A percentile compares a stretch with the other conserved stretches of the same genome.
Evolutionary conservation across 2,797 vertebrate species (phyloP).

Genomic region (Lemur catta): DNA sequence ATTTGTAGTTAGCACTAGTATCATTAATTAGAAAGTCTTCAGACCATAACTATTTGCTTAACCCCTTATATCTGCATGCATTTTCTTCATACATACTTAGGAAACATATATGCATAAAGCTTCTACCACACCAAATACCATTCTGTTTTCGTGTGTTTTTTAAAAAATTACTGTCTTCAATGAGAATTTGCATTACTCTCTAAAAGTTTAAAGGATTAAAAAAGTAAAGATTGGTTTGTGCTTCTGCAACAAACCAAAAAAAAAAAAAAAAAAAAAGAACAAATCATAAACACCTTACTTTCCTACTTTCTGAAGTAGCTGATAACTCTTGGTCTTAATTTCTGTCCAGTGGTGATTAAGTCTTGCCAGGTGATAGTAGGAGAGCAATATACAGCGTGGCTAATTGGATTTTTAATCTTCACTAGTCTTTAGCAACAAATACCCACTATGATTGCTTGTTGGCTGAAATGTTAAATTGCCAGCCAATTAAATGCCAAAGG

Average conservation of each 20-base stretch:
- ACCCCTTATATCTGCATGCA: background rate
- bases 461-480: background rate
- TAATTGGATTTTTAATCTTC: conserved; percentile 45
- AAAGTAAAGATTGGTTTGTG: background rate
- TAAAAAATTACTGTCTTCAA: background rate
- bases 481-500: conserved; percentile 37
- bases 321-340: background rate
- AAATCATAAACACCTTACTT: background rate
- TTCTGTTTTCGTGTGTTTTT: background rate
- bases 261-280: too few species aligned
- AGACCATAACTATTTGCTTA: background rate
- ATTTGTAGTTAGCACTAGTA: background rate
- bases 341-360: background rate
- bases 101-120: background rate
- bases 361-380: background rate
- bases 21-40: conserved; percentile 32
- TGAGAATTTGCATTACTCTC: background rate
- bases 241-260: background rate
- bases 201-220: background rate
- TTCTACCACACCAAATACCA: background rate
- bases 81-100: background rate
- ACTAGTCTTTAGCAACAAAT: background rate
- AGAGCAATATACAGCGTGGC: background rate
- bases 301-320: background rate
- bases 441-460: background rate